Base-by-base conservation (phyloP, 2,113 vertebrate genomes). In the Terrapene triunguis region DNA sequence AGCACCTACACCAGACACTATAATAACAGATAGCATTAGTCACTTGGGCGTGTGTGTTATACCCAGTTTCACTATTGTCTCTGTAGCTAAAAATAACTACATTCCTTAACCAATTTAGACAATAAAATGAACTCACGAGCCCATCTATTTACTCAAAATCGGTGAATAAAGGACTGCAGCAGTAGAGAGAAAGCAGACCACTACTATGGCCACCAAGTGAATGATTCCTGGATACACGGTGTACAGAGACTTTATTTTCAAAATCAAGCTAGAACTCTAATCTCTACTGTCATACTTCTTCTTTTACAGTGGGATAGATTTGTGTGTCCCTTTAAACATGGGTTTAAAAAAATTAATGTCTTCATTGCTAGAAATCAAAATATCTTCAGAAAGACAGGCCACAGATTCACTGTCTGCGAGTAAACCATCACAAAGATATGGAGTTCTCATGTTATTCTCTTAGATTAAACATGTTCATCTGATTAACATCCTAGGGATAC, bases 71-170 rank as follows among this genome's bases (percentile, higher is more conserved):
- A 27, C 5, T 65, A n/a, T 10, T 42, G 11, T 32, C 55, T 8
- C 22, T 83, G 48, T 10, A 74, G 29, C 1, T 74, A 74, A 83
- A 83, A 25, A 27, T 87, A 92, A 88, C 82, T 90, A 9, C 21
- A 72, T 91, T 85, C 29, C 47, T 93, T 50, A 89, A 87, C 92
- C 38, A 24, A 47, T 88, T 72, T 72, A 32, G 22, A 48, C 59
- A 93, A n/a, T 90, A 57, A 81, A 62, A 62, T 2, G 48, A 80
- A 42, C 14, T 3, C 10, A 2, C 11, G 4, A 55, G 3, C 69
- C 72, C 82, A 44, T 35, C 62, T 3, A 53, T 96, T 74, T 62
- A 8, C 38, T 62, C 47, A 48, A 48, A 48, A 11, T 80, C 38
- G 54, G 53, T 84, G 62, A 85, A 54, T 4, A 90, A 42, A 82